Evolutionary conservation across 1,140 invertebrate genomes (phyloP), one percentile per base, ranked within the genome.

Genomic region (Drosophila seguyi): DNA sequence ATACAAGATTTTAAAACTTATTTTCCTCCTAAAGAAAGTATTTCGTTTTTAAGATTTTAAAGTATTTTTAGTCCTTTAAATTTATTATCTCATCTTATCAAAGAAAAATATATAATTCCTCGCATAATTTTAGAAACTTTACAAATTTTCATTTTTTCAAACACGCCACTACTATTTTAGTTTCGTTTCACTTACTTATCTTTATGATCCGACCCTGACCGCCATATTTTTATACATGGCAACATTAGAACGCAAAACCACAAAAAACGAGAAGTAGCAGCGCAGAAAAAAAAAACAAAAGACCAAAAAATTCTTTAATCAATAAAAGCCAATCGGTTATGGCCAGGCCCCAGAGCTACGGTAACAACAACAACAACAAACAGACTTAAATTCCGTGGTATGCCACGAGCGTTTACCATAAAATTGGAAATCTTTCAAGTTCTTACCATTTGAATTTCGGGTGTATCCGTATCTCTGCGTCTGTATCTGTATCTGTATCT

Each of bases 341-440:
- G 59, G 81, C 75, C 57, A 66, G 39, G 41, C 75, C 59, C 55
- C 50, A 53, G 4, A 31, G 48, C 63, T 31, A 48, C 25, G 7
- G 25, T n/a, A n/a, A n/a, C 4, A 48, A 48, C 34, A 52, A 45
- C 62, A 73, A 56, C 58, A 79, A 59, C 57, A 71, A 66, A 60
- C 48, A 25, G 50, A 45, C 58, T 65, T 63, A 77, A 69, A 90
- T 85, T 90, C 77, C 77, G 58, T 52, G 48, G 68, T 61, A 81
- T 90, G 84, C 86, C 85, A 85, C 81, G 81, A 90, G 85, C 85
- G 81, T 63, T 85, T 75, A 81, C 78, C 86, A 90, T 90, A 90
- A 90, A 90, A 84, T 90, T 81, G 53, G 60, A 90, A 85, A 90
- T 90, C 78, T 90, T 90, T 81, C 85, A 90, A 83, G 86, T 85